Conservation (phyloP, 2,113 vertebrate genomes). For the Aythya baeri region DNA sequence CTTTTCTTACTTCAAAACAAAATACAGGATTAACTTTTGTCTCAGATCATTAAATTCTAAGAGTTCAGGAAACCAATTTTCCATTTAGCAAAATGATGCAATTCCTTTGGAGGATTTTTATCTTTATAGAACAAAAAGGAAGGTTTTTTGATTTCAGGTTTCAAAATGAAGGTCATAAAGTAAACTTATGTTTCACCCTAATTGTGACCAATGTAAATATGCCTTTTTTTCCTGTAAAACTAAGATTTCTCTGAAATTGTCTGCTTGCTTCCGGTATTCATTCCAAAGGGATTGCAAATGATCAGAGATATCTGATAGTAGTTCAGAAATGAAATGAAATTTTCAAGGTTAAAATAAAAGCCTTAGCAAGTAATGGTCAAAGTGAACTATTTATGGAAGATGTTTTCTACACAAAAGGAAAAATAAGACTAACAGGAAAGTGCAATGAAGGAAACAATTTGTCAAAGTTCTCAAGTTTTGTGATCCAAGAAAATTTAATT, state of each 20-base stretch:
- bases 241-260: fast-evolving
- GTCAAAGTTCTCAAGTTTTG: neutral
- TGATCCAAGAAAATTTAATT: neutral
- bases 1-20: no score
- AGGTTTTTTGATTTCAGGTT: neutral
- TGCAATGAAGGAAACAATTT: neutral
- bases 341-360: neutral
- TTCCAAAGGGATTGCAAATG: neutral
- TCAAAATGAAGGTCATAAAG: neutral
- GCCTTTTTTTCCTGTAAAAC: neutral
- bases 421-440: neutral
- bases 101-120: neutral
- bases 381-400: neutral
- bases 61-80: neutral
- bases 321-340: neutral
- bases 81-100: neutral
- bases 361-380: neutral
- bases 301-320: neutral
- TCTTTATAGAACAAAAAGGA: neutral
- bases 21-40: no score
- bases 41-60: neutral
- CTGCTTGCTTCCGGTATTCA: neutral
- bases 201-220: neutral
- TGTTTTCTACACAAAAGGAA: neutral
- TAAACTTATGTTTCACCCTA: neutral